phyloP scores from a whole-genome alignment of 2,797 vertebrate species.

The Notolepis coatsorum region DNA sequence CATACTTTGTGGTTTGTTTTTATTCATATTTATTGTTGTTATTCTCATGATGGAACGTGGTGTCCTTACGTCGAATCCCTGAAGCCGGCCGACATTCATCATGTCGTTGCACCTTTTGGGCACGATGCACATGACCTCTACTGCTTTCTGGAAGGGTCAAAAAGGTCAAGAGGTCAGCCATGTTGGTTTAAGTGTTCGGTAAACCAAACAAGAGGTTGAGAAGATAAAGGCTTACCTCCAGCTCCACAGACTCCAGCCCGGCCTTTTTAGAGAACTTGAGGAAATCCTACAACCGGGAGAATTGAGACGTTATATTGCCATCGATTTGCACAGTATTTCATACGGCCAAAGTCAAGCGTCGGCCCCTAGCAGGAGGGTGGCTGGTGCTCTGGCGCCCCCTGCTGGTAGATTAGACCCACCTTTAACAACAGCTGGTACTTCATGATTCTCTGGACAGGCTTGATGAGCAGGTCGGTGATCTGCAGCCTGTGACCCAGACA shows the following conservation, averaged over 20 bases:
- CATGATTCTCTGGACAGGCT: conserved; percentile 97
- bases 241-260: conserved; percentile 90
- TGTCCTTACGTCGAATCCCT: conserved; percentile 97
- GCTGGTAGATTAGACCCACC: conserved; percentile 77
- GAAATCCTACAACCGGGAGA: conserved; percentile 86
- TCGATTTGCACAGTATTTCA: too few relatives aligned
- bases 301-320: not conserved
- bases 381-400: conserved; percentile 26
- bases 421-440: conserved; percentile 98
- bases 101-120: conserved; percentile 98
- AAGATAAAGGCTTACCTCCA: conserved; percentile 85
- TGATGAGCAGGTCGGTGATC: conserved; percentile 95
- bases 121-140: conserved; percentile 98
- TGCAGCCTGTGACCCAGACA: conserved; percentile 92
- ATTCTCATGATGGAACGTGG: not conserved
- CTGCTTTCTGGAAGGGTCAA: conserved; percentile 86
- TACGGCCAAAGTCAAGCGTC: too few relatives aligned
- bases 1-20: not conserved
- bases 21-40: not conserved
- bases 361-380: not conserved
- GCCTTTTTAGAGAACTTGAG: conserved; percentile 96
- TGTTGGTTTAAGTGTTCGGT: not conserved
- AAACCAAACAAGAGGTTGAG: not conserved
- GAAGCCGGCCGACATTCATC: conserved; percentile 98
- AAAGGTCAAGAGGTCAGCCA: not conserved